Evolutionary conservation across 2,888 invertebrate species (phyloP).

Genomic region (Dorcus hopei): DNA sequence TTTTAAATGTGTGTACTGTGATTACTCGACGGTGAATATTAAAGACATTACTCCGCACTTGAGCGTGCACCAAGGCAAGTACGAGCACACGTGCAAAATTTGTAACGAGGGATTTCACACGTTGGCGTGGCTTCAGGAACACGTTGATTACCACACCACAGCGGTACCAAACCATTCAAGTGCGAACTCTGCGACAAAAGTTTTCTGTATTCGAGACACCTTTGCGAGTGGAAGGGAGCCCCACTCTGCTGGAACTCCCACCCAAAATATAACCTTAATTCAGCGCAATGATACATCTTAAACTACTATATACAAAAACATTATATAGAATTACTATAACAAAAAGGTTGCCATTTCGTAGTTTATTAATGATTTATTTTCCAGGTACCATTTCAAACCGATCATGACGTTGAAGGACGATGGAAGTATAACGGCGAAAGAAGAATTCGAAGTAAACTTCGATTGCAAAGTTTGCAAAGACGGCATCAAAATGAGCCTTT

Average conservation of each 20-base stretch:
- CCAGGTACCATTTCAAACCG: too few relatives aligned
- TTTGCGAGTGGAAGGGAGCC: too few relatives aligned
- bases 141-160: slow-evolving; percentile 43
- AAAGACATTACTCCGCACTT: slow-evolving; percentile 45
- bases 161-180: slow-evolving; percentile 36
- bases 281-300: too few relatives aligned
- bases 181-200: slow-evolving; percentile 38
- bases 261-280: too few relatives aligned
- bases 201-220: slow-evolving; percentile 11
- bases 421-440: background rate
- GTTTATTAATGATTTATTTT: too few relatives aligned
- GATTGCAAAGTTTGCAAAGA: slow-evolving; percentile 10
- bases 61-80: slow-evolving; percentile 47
- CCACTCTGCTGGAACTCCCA: too few relatives aligned
- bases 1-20: slow-evolving; percentile 45
- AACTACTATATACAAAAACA: too few relatives aligned
- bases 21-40: slow-evolving; percentile 39
- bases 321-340: too few relatives aligned
- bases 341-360: too few relatives aligned
- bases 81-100: slow-evolving; percentile 47
- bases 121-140: slow-evolving; percentile 28
- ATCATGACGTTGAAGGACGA: too few relatives aligned
- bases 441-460: slow-evolving; percentile 6
- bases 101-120: slow-evolving; percentile 54
- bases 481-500: background rate